These are phyloP conservation scores for Rotaria socialis DNA, from an alignment of 2,888 invertebrate genomes.

Conservation along the genomic window DNA sequence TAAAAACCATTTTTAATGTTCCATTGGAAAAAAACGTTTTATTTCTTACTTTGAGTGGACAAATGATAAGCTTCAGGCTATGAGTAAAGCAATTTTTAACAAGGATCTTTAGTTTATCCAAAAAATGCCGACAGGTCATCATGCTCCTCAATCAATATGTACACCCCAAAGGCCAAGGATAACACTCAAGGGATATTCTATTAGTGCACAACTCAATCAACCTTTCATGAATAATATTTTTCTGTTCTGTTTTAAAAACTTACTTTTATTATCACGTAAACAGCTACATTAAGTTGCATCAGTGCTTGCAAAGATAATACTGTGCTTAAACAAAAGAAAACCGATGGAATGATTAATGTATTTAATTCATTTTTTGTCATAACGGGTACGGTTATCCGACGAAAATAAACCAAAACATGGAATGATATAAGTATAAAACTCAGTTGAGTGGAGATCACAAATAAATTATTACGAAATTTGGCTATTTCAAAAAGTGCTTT, in stretches of 20 bases:
- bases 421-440: neutral
- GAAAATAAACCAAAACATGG: neutral
- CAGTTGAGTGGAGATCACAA: neutral
- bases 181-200: too few relatives aligned
- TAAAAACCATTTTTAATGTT: too few relatives aligned
- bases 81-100: too few relatives aligned
- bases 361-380: neutral
- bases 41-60: too few relatives aligned
- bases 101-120: too few relatives aligned
- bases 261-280: neutral
- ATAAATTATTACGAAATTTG: neutral
- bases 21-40: too few relatives aligned
- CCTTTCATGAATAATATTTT: too few relatives aligned
- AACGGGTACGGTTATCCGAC: neutral
- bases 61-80: too few relatives aligned
- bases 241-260: neutral
- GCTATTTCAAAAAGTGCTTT: slow-evolving; percentile 18
- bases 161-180: too few relatives aligned
- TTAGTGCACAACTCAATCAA: too few relatives aligned
- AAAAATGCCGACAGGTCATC: too few relatives aligned
- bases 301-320: neutral
- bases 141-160: too few relatives aligned
- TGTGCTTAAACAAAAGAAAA: neutral
- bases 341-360: neutral
- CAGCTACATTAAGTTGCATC: neutral